Base-by-base conservation (phyloP, 2,113 vertebrate genomes). In the Nothobranchius furzeri region DNA sequence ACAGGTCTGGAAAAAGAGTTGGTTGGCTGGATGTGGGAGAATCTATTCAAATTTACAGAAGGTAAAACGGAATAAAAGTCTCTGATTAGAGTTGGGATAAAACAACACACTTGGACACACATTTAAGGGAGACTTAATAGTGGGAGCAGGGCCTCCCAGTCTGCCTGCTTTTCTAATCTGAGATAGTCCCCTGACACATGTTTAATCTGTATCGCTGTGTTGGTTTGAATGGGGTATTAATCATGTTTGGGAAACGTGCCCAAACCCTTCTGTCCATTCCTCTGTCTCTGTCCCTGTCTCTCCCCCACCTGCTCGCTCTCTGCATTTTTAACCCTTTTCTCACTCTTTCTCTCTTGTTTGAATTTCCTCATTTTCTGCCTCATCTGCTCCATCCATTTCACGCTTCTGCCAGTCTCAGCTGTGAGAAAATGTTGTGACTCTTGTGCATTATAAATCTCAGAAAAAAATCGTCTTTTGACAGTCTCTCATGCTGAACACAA, bases 141-240 rank as follows among this genome's bases (percentile, higher is more conserved):
- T 60, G 25, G 40, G 64, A 75, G 65, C 75, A 73, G 69, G 46
- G 62, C 20, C 30, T 73, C 77, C 77, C 65, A 67, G 79, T 78
- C 78, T 83, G 80, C 78, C 62, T 81, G 66, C 61, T 85, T 86
- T 87, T 75, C 76, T 80, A 73, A 70, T 53, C 71, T 83, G 82
- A 56, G 46, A 75, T 58, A 55, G 17, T 68, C 52, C 48, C 59
- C 17, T 14, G 47, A 46, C 11, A 2, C 37, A 17, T 48, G 52
- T 63, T 51, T 46, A 68, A 61, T 40, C 51, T 17, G 47, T 30
- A 37, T 74, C 51, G 49, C 43, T 61, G 62, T 53, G 51, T 50
- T 74, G 36, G 51, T 67, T 60, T 66, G 53, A 67, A n/a, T 67
- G 58, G 57, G 49, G 48, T 52, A 65, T 73, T 67, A 81, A 87